A percentile compares a stretch with the other conserved stretches of the same genome.
Conservation (phyloP, 2,888 invertebrate genomes). For the Drosophila anomelani region DNA sequence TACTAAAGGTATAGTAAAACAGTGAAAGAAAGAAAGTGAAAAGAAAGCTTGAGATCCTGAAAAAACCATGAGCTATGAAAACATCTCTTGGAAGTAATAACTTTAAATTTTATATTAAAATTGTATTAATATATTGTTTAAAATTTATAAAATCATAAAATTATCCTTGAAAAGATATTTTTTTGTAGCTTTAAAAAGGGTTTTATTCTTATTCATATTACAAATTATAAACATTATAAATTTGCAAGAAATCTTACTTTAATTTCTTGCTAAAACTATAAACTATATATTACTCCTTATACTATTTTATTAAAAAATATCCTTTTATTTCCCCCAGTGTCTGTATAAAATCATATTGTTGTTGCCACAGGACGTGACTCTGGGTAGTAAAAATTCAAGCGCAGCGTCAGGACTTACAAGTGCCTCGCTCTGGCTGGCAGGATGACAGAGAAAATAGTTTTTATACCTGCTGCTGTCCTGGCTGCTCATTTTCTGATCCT, state of each 20-base stretch:
- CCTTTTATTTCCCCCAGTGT: background rate
- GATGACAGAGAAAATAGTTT: constrained; percentile 75
- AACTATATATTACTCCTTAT: no score
- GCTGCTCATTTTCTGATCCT: constrained; percentile 68
- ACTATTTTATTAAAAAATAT: background rate
- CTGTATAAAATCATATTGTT: constrained; percentile 3
- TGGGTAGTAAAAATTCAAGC: constrained; percentile 63
- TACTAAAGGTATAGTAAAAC: background rate
- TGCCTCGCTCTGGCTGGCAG: constrained; percentile 39
- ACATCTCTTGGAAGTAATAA: background rate
- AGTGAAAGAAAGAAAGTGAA: background rate
- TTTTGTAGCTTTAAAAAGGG: no score
- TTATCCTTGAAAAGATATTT: no score
- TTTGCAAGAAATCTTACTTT: no score
- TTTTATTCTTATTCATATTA: no score
- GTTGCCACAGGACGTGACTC: constrained; percentile 67
- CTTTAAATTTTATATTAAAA: no score
- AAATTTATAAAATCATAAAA: no score
- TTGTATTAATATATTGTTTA: no score
- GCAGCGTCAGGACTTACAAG: constrained; percentile 17
- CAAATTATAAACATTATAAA: background rate
- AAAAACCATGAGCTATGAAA: no score
- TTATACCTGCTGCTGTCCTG: constrained; percentile 45
- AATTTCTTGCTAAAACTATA: no score
- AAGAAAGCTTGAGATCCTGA: no score